Evolutionary conservation across 2,888 invertebrate species (phyloP), one percentile per base, ranked within the genome.

Genomic region (Meta bourneti): DNA sequence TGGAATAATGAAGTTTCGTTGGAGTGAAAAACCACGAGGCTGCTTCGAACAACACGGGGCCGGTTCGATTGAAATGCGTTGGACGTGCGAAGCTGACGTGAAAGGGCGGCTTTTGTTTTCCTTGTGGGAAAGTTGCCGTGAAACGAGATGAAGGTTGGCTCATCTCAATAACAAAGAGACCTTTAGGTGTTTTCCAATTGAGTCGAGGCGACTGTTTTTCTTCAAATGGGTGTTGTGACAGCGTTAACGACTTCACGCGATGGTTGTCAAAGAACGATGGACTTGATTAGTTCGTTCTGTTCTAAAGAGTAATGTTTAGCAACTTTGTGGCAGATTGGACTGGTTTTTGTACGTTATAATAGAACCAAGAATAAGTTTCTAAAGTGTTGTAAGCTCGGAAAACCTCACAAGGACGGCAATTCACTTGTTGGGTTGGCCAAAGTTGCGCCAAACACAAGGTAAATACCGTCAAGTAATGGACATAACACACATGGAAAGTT

Each of bases 1-100:
- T 80, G 71, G 85, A 34, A 49, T 52, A 70, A 78, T 49, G 20
- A 70, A 51, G 80, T 81, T 74, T 34, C 61, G 61, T 34, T 34
- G 34, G 34, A 34, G 61, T 8, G 16, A 61, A 61, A 61, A 61
- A 16, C 61, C 48, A 61, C 84, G 71, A 13, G 34, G 34, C 20
- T 54, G 16, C 1, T 49, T 78, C 19, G 52, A 52, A 34, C 4
- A 19, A 48, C 61, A 75, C 84, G 71, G 19, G 34, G 34, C 20
- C 54, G 16, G 1, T 49, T 78, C 19, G 52, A 19, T 82, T 82
- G 70, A 11, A 49, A 82, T 82, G 49, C 82, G 9, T 2, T 7
- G n/a, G 19, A 71, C 84, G 49, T 84, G 6, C 61, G 20, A 11
- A 19, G 70, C 19, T 49, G 49, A 81, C 48, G 7, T 11, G 51